Base-by-base conservation (phyloP, 2,113 vertebrate species). In the Lagopus muta region DNA sequence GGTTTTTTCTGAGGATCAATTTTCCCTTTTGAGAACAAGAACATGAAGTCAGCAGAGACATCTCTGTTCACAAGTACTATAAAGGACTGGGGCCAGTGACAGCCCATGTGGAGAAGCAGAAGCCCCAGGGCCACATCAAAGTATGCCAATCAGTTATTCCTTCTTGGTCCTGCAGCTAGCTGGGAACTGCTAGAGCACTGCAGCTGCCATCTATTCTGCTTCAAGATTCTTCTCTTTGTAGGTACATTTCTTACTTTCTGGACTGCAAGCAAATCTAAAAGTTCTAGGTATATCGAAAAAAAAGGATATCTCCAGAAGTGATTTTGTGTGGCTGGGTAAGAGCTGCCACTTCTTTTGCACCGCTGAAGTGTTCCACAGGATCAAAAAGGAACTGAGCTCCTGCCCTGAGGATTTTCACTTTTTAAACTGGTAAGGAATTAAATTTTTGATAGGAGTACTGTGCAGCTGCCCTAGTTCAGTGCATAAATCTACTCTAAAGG, bases 401-500 rank as follows among this genome's bases (percentile, higher is more conserved):
- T 81, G 42, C 19, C 18, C 8, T 16, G 16, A 86, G 42, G 88
- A 74, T 74, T 54, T 75, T 52, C 3, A 4, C 18, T 73, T 81
- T 77, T 77, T 45, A 52, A 72, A 60, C 14, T 34, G 36, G 13
- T 74, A 66, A 47, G 40, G 13, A 86, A 55, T 19, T 91, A 16
- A 15, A 24, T 13, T 85, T 84, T 38, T 32, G 32, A 42, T 14
- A 38, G 21, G 87, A 73, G 12, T n/a, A 80, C 65, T 64, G 79
- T 6, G 15, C 73, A 87, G 54, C 71, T 25, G 65, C 13, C 9
- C 24, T 81, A 94, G 69, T 77, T 94, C 83, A 89, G 57, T 82
- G 86, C 86, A 47, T 93, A 89, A 96, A 92, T 83, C 70, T 92
- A 89, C 79, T 74, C 61, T 89, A 91, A 95, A 91, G 89, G 48